phyloP scores from a whole-genome alignment of 1,140 invertebrate genomes.

The Leptinotarsa undecemlineata region DNA sequence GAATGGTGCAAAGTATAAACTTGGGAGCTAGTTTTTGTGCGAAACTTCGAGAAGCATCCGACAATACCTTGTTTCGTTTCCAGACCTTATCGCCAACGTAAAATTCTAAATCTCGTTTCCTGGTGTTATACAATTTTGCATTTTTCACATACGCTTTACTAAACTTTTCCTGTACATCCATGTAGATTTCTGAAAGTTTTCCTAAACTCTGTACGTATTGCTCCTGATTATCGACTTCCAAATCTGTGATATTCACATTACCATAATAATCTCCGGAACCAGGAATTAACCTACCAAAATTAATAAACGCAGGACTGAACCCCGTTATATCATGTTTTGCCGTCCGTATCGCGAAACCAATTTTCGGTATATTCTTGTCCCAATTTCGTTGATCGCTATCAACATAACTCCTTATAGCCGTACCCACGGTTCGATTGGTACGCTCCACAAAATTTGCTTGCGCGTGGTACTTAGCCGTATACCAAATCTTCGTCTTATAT shows the following conservation, averaged over 20 bases:
- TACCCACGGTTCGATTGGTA: slow-evolving; percentile 29
- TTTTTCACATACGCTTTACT: slow-evolving; percentile 27
- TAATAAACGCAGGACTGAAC: slow-evolving; percentile 21
- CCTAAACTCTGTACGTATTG: neutral
- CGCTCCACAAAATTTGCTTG: slow-evolving; percentile 32
- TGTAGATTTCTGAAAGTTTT: slow-evolving; percentile 22
- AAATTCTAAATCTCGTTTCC: slow-evolving; percentile 29
- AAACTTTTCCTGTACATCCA: slow-evolving; percentile 20
- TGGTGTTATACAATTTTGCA: slow-evolving; percentile 30
- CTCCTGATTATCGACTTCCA: slow-evolving; percentile 10
- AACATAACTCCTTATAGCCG: slow-evolving; percentile 32
- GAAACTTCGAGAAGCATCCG: slow-evolving; percentile 29
- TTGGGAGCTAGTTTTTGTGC: slow-evolving; percentile 35
- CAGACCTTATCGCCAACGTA: slow-evolving; percentile 34
- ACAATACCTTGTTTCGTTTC: slow-evolving; percentile 34
- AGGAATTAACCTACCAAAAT: slow-evolving; percentile 25
- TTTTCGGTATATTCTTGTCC: slow-evolving; percentile 26
- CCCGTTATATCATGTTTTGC: slow-evolving; percentile 29
- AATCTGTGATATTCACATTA: neutral
- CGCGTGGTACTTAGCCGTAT: slow-evolving; percentile 27
- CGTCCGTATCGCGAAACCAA: slow-evolving; percentile 26
- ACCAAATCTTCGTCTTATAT: slow-evolving; percentile 26
- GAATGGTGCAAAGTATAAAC: slow-evolving; percentile 31
- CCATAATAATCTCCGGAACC: slow-evolving; percentile 29
- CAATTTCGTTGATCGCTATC: slow-evolving; percentile 27